Evolutionary conservation across 2,888 invertebrate genomes (phyloP).

Genomic region (Melangyna quadrimaculata): DNA sequence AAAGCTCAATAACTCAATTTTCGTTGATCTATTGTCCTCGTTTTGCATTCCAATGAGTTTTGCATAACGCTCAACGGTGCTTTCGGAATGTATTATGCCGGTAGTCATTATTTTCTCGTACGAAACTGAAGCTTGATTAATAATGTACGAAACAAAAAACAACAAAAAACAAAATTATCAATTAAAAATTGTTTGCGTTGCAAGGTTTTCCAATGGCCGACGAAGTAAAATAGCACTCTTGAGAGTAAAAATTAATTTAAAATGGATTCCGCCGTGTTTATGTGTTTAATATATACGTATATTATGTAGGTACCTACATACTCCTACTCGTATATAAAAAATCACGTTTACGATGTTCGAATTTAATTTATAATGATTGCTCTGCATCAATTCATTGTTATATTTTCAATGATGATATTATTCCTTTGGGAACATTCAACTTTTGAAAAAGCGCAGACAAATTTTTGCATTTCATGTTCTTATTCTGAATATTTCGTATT

Average conservation of each 20-base stretch:
- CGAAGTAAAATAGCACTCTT: slow-evolving; percentile 13
- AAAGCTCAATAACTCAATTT: slow-evolving; percentile 39
- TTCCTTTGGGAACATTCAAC: background rate
- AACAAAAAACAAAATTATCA: slow-evolving; percentile 25
- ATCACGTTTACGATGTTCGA: background rate
- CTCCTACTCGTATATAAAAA: too few species aligned
- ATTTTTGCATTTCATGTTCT: background rate
- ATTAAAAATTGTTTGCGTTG: slow-evolving; percentile 57
- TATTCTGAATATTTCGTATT: background rate
- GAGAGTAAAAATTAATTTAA: slow-evolving; percentile 41
- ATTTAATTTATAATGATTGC: slow-evolving; percentile 3
- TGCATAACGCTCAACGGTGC: background rate
- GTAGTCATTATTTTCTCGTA: slow-evolving; percentile 5
- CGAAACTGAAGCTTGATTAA: slow-evolving; percentile 28
- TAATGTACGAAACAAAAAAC: slow-evolving; percentile 20
- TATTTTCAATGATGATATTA: background rate
- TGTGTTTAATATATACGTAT: background rate
- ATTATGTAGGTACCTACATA: too few species aligned
- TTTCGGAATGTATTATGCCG: background rate
- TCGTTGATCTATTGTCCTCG: slow-evolving; percentile 48
- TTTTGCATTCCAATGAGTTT: slow-evolving; percentile 8
- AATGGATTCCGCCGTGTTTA: background rate
- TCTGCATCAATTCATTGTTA: background rate
- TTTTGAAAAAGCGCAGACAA: background rate
- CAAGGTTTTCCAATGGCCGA: slow-evolving; percentile 35